Evolutionary conservation across 2,888 invertebrate genomes (phyloP).

Genomic region (Spodoptera exigua): DNA sequence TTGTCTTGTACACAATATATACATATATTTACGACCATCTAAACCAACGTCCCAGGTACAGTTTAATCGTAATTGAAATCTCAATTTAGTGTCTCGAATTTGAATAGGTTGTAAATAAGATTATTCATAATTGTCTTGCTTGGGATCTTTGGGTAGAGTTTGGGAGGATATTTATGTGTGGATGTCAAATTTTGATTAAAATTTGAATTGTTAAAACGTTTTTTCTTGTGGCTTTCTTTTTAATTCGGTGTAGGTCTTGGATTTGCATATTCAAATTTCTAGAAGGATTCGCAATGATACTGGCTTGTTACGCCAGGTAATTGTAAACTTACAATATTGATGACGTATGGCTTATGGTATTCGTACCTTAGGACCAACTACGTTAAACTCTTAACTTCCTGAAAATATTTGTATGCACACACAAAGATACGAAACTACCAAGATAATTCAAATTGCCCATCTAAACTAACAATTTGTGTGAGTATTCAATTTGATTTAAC

Average conservation of each 20-base stretch:
- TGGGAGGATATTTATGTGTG: constrained; percentile 1
- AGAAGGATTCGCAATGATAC: too few relatives aligned
- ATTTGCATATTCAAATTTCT: too few relatives aligned
- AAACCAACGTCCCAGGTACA: constrained; percentile 37
- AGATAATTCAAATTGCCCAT: constrained; percentile 31
- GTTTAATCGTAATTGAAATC: constrained; percentile 55
- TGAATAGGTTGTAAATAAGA: constrained; percentile 50
- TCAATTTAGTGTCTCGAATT: constrained; percentile 47
- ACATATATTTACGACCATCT: constrained; percentile 21
- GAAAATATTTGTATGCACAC: too few relatives aligned
- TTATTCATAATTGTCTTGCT: constrained; percentile 45
- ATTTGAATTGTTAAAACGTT: not conserved
- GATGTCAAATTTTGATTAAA: constrained; percentile 10
- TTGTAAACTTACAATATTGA: too few relatives aligned
- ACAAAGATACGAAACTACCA: constrained; percentile 7
- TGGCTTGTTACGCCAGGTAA: too few relatives aligned
- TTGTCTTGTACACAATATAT: constrained; percentile 1
- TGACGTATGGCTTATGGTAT: too few relatives aligned
- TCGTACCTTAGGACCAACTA: too few relatives aligned
- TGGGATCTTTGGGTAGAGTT: constrained; percentile 10
- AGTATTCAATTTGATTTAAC: constrained; percentile 44
- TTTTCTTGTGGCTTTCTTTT: too few relatives aligned
- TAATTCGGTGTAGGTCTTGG: too few relatives aligned
- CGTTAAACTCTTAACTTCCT: too few relatives aligned
- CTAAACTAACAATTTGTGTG: constrained; percentile 34